Evolutionary conservation across 2,888 invertebrate genomes (phyloP).

Genomic region (Campaea margaritaria): DNA sequence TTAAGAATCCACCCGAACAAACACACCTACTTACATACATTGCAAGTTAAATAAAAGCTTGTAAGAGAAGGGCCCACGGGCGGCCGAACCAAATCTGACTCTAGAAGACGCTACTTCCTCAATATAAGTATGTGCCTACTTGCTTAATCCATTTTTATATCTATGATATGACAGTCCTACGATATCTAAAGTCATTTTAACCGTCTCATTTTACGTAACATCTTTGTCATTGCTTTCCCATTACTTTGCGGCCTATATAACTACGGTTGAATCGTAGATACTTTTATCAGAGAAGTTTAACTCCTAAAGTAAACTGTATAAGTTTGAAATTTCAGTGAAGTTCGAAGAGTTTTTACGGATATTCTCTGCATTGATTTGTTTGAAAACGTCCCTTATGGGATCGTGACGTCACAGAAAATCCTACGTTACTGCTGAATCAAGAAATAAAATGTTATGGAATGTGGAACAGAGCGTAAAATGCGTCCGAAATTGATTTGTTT

Average conservation of each 20-base stretch:
- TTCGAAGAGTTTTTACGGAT: constrained; percentile 7
- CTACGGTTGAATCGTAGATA: constrained; percentile 18
- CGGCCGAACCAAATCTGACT: too few relatives aligned
- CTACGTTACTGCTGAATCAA: constrained; percentile 22
- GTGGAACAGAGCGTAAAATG: constrained; percentile 25
- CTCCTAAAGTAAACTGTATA: constrained; percentile 1
- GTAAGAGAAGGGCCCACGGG: too few relatives aligned
- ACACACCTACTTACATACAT: too few relatives aligned
- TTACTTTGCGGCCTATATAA: constrained; percentile 1
- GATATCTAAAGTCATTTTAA: too few relatives aligned
- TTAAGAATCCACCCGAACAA: too few relatives aligned
- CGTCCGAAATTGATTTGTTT: constrained; percentile 25
- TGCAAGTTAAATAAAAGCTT: too few relatives aligned
- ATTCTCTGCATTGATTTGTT: constrained; percentile 9
- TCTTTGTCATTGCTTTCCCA: constrained; percentile 12
- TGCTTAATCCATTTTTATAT: too few relatives aligned
- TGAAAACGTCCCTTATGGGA: constrained; percentile 17
- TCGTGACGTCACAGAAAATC: constrained; percentile 15
- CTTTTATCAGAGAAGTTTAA: constrained; percentile 14
- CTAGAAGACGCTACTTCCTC: too few relatives aligned
- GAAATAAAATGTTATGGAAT: constrained; percentile 25
- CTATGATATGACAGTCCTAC: too few relatives aligned
- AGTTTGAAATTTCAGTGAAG: constrained; percentile 16
- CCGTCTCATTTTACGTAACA: too few relatives aligned
- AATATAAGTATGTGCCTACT: too few relatives aligned